Percentiles rank a stretch among this genome's conserved stretches.
Conservation (phyloP, 2,113 vertebrate species). For the Pluvialis apricaria region DNA sequence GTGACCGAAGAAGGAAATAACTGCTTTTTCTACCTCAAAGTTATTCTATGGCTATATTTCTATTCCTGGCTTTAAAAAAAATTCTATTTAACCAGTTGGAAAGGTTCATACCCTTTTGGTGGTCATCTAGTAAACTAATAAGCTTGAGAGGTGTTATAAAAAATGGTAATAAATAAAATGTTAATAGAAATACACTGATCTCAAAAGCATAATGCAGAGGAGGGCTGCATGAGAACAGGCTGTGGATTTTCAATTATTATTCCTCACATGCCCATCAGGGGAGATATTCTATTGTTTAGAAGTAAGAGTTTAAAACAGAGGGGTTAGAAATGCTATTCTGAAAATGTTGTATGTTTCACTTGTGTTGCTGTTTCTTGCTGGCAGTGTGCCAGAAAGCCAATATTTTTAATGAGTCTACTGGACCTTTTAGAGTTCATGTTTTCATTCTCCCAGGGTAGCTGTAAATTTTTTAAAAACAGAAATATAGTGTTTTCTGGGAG, state of each 20-base stretch:
- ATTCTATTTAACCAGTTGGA: background rate
- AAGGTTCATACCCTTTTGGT: background rate
- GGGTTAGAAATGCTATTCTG: background rate
- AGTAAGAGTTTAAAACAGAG: background rate
- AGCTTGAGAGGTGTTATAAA: background rate
- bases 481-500: background rate
- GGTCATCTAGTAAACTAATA: background rate
- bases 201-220: background rate
- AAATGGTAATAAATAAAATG: rapidly evolving
- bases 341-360: background rate
- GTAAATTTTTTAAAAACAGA: background rate
- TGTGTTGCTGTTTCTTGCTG: background rate
- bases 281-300: background rate
- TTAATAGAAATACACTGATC: background rate
- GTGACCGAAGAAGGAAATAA: background rate
- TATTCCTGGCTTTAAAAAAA: background rate
- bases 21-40: background rate
- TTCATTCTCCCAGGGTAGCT: background rate
- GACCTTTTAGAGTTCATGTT: background rate
- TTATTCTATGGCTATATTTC: background rate
- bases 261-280: background rate
- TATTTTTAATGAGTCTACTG: background rate
- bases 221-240: background rate
- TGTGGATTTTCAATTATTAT: background rate
- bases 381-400: background rate